phyloP scores from a whole-genome alignment of 2,797 vertebrate genomes.

The Loris lydekkerianus region DNA sequence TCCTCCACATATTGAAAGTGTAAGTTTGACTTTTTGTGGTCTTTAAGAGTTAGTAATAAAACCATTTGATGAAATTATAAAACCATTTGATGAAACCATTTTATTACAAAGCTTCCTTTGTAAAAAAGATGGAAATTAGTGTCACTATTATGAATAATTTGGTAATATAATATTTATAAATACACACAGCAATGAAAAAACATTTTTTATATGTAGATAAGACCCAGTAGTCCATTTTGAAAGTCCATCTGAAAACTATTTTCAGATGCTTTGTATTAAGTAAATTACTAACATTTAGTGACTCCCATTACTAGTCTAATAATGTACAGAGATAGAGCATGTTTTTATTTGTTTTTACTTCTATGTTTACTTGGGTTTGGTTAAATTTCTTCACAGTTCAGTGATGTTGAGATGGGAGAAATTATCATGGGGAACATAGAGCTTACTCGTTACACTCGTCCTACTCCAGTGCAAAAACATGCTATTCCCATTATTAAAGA shows the following conservation, averaged over 20 bases:
- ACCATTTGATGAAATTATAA: background rate
- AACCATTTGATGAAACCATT: background rate
- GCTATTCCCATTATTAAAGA: constrained; percentile 98
- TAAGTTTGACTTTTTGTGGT: constrained; percentile 87
- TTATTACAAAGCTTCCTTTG: too few species aligned
- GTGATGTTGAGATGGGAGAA: constrained; percentile 97
- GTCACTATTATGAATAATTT: background rate
- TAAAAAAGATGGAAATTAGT: background rate
- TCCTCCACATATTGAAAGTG: constrained; percentile 96
- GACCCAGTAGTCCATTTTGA: background rate
- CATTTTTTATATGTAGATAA: background rate
- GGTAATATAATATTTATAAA: background rate
- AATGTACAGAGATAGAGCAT: too few species aligned
- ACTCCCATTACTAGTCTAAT: too few species aligned
- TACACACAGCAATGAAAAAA: background rate
- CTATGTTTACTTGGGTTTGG: background rate
- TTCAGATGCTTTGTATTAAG: too few species aligned
- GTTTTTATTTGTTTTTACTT: background rate
- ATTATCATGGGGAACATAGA: constrained; percentile 97
- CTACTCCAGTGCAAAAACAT: constrained; percentile 97
- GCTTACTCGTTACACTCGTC: constrained; percentile 94
- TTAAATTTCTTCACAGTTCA: constrained; percentile 90
- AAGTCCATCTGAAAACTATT: too few species aligned
- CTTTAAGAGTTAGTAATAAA: background rate
- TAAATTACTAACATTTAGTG: background rate